These are phyloP conservation scores for Podarcis raffonei DNA, from an alignment of 2,113 vertebrate species.

Conservation along the genomic window DNA sequence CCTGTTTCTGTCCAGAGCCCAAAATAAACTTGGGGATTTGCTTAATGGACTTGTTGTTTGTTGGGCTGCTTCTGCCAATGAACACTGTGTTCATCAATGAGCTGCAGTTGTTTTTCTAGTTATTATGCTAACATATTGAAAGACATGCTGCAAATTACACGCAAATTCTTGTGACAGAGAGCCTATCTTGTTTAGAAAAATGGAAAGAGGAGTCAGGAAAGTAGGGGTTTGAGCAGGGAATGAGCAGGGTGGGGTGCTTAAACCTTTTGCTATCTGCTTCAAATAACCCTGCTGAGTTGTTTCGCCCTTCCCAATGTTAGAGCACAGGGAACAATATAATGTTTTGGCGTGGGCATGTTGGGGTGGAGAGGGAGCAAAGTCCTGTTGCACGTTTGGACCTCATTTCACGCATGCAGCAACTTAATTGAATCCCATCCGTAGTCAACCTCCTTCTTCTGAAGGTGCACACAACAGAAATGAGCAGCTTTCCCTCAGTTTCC, in stretches of 20 bases:
- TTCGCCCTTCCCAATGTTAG: no score
- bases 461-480: no score
- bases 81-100: background rate
- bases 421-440: no score
- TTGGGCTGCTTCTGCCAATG: background rate
- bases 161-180: background rate
- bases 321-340: no score
- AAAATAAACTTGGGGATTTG: background rate
- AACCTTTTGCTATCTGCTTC: no score
- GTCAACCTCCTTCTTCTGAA: no score
- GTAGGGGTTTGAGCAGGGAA: background rate
- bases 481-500: no score
- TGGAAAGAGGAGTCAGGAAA: background rate
- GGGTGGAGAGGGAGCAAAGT: no score
- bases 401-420: no score
- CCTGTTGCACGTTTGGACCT: no score
- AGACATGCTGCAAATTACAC: background rate
- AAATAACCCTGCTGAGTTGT: no score
- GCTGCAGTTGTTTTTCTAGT: background rate
- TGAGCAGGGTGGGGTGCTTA: background rate
- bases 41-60: background rate
- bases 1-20: background rate
- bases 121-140: background rate
- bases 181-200: background rate
- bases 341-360: no score